Conservation (phyloP, 1,140 invertebrate species). For the Drosophila mojavensis region DNA sequence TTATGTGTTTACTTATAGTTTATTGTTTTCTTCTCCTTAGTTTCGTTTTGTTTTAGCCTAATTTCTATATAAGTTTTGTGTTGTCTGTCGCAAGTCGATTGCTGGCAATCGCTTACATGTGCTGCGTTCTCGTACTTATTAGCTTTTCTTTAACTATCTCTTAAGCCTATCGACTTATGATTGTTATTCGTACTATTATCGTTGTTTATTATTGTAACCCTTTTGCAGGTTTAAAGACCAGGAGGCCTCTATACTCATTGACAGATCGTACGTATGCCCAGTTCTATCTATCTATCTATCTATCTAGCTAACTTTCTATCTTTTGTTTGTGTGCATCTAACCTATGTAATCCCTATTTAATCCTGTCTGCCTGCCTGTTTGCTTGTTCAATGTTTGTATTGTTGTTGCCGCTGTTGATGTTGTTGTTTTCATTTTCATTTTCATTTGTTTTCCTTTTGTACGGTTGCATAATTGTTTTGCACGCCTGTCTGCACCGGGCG, state of each 20-base stretch:
- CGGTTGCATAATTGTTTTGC: not conserved
- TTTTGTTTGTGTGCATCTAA: no score
- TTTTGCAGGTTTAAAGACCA: conserved; percentile 94
- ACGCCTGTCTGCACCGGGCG: not conserved
- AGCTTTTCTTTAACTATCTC: conserved; percentile 8
- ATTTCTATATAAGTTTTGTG: conserved; percentile 7
- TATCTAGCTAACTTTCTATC: conserved; percentile 19
- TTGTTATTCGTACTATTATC: conserved; percentile 85
- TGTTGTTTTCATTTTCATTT: conserved; percentile 17
- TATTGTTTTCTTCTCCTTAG: not conserved
- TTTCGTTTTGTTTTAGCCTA: not conserved
- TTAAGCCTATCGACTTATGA: conserved; percentile 45
- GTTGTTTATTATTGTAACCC: conserved; percentile 85
- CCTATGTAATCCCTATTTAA: not conserved
- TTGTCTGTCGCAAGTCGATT: conserved; percentile 34
- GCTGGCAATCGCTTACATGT: conserved; percentile 22
- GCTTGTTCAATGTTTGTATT: conserved; percentile 28
- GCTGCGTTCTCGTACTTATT: conserved; percentile 16
- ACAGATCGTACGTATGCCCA: conserved; percentile 92
- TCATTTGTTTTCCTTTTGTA: not conserved
- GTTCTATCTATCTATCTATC: conserved; percentile 35
- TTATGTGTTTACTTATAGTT: conserved; percentile 5
- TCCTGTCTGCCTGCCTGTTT: conserved; percentile 24
- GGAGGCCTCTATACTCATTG: conserved; percentile 90
- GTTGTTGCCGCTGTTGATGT: not conserved